Evolutionary conservation across 1,140 invertebrate genomes (phyloP).

Genomic region (Plodia interpunctella): DNA sequence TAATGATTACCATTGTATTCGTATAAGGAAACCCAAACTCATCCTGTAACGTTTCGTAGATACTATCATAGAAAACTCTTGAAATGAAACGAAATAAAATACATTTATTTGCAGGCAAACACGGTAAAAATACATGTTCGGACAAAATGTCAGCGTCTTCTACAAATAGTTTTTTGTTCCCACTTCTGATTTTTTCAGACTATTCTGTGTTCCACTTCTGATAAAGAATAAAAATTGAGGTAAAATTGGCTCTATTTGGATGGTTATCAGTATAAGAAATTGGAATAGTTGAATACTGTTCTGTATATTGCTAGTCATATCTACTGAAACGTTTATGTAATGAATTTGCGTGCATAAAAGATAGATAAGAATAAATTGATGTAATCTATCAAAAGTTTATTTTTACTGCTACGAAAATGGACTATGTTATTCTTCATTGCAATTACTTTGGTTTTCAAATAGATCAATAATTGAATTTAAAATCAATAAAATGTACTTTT

Average conservation of each 20-base stretch:
- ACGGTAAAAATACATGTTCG: no score
- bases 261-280: neutral
- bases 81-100: no score
- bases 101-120: no score
- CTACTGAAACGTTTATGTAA: neutral
- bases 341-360: neutral
- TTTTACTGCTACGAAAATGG: neutral
- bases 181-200: no score
- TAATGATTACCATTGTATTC: conserved; percentile 19
- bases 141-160: no score
- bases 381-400: neutral
- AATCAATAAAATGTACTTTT: no score
- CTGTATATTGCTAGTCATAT: neutral
- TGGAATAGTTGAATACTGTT: neutral
- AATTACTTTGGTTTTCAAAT: no score
- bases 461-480: no score
- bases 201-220: no score
- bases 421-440: neutral
- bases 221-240: no score
- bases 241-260: neutral
- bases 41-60: conserved; percentile 8
- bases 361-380: neutral
- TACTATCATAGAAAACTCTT: no score
- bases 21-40: conserved; percentile 17
- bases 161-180: no score